A percentile compares a stretch with the other conserved stretches of the same genome.
These are phyloP conservation scores for Oithona nana DNA, from an alignment of 2,888 invertebrate genomes.

Conservation along the genomic window DNA sequence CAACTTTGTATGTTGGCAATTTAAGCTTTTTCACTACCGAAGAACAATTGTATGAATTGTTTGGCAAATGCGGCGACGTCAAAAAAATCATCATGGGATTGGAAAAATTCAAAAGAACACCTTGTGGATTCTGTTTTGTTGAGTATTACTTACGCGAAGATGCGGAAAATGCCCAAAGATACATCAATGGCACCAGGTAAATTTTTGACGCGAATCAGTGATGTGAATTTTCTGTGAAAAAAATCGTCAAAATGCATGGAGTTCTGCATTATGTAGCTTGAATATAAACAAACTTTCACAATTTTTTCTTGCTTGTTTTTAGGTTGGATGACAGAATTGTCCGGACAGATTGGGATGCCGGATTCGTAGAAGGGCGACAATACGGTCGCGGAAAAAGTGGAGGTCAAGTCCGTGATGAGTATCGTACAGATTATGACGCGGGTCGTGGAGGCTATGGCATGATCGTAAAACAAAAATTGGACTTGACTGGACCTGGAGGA, in stretches of 20 bases:
- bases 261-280: no score
- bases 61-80: constrained; percentile 86
- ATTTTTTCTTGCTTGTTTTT: no score
- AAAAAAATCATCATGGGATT: constrained; percentile 85
- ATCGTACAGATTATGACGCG: constrained; percentile 86
- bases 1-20: constrained; percentile 90
- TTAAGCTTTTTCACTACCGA: constrained; percentile 95
- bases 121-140: constrained; percentile 97
- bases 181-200: constrained; percentile 38
- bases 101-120: constrained; percentile 92
- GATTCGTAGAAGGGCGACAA: constrained; percentile 92
- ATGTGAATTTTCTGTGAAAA: no score
- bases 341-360: constrained; percentile 97
- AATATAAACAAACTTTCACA: no score
- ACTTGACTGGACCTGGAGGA: no score
- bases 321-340: constrained; percentile 95
- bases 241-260: no score
- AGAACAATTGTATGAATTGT: constrained; percentile 92
- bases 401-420: constrained; percentile 92
- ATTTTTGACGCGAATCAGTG: no score
- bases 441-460: constrained; percentile 96
- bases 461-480: constrained; percentile 55
- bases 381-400: constrained; percentile 95
- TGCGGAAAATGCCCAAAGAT: constrained; percentile 41
- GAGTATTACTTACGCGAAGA: constrained; percentile 49